Percentiles rank a stretch among this genome's conserved stretches.
Evolutionary conservation across 1,140 invertebrate species (phyloP).

Genomic region (Thereuonema tuberculata): DNA sequence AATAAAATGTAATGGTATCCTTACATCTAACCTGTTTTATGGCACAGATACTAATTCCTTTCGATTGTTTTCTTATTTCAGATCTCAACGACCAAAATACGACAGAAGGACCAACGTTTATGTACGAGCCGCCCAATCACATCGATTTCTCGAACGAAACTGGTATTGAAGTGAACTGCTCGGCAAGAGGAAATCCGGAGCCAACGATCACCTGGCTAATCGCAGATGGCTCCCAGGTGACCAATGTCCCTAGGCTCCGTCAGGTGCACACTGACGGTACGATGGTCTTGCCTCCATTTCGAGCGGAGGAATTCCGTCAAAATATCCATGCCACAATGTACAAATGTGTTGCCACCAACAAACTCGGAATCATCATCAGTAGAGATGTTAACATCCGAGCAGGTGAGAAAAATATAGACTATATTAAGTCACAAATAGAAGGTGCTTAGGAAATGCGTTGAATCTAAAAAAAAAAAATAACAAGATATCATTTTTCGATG

Average conservation of each 20-base stretch:
- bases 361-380: constrained; percentile 1
- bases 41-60: not conserved
- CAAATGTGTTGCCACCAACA: constrained; percentile 7
- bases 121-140: constrained; percentile 77
- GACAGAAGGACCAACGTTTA: constrained; percentile 61
- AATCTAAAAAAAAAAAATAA: no score
- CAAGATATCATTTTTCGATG: no score
- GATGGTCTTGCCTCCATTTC: constrained; percentile 3
- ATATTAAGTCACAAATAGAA: no score
- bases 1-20: not conserved
- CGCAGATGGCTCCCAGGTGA: constrained; percentile 37
- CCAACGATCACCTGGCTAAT: constrained; percentile 87
- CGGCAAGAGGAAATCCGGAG: constrained; percentile 72
- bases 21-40: no score
- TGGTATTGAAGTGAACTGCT: constrained; percentile 80
- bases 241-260: not conserved
- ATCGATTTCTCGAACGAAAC: constrained; percentile 89
- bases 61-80: not conserved
- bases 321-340: not conserved
- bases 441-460: no score
- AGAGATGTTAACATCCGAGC: constrained; percentile 1
- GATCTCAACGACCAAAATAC: not conserved
- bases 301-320: not conserved
- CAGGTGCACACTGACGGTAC: not conserved
- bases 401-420: no score